These are phyloP conservation scores for Tetrao urogallus DNA, from an alignment of 2,113 vertebrate genomes.

Conservation along the genomic window DNA sequence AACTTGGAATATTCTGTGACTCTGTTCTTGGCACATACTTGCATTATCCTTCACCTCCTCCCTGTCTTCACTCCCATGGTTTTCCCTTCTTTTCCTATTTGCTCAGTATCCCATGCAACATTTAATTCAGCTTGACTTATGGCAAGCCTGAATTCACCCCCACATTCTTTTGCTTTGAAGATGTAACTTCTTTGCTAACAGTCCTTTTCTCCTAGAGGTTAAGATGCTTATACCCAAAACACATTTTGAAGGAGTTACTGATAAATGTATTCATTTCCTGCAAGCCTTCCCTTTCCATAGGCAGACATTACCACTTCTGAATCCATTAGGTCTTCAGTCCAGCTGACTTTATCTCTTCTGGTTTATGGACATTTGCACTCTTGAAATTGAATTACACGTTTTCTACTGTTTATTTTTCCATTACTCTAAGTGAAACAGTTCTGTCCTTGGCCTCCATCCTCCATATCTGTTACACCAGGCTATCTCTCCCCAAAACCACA, in stretches of 20 bases:
- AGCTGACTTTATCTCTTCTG: neutral
- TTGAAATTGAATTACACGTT: neutral
- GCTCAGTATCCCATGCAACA: neutral
- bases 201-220: neutral
- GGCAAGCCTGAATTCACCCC: neutral
- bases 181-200: neutral
- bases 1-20: neutral
- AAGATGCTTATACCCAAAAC: fast-evolving
- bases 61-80: neutral
- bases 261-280: neutral
- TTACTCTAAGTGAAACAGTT: constrained; percentile 2
- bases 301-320: neutral
- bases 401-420: constrained; percentile 24
- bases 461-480: neutral
- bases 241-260: neutral
- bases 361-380: neutral
- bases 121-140: neutral
- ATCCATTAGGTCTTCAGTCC: neutral
- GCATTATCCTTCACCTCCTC: neutral
- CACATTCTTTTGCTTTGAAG: neutral
- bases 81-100: neutral
- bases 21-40: neutral
- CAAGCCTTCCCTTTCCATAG: neutral
- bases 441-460: neutral
- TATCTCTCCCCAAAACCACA: constrained; percentile 34